phyloP scores from a whole-genome alignment of 2,113 vertebrate genomes.

The Xyrauchen texanus region DNA sequence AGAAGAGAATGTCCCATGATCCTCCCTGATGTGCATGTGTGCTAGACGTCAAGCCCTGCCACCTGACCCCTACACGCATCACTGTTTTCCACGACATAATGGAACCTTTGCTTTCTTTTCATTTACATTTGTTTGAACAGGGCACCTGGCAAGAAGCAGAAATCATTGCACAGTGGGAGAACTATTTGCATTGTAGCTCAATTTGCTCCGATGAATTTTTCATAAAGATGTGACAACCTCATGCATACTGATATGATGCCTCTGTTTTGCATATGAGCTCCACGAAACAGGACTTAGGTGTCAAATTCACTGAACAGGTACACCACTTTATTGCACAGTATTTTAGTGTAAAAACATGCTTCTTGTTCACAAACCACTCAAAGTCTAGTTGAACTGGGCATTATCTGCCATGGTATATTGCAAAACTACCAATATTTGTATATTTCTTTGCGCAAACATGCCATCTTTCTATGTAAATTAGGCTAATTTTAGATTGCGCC shows the following conservation, averaged over 20 bases:
- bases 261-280: neutral
- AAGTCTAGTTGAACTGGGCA: no score
- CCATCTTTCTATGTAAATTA: no score
- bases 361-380: no score
- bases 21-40: neutral
- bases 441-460: no score
- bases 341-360: no score
- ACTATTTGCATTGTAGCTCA: conserved; percentile 35
- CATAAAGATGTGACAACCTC: conserved; percentile 15
- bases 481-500: no score
- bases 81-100: conserved; percentile 5
- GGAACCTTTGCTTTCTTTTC: conserved; percentile 4
- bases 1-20: neutral
- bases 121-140: conserved; percentile 37
- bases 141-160: conserved; percentile 16
- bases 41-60: no score
- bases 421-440: no score
- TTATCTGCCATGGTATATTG: no score
- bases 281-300: conserved; percentile 1
- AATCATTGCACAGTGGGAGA: conserved; percentile 3
- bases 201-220: conserved; percentile 33
- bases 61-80: neutral
- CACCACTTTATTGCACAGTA: no score
- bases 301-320: no score
- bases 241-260: conserved; percentile 35